Base-by-base conservation (phyloP, 2,113 vertebrate species). In the Chionis minor region DNA sequence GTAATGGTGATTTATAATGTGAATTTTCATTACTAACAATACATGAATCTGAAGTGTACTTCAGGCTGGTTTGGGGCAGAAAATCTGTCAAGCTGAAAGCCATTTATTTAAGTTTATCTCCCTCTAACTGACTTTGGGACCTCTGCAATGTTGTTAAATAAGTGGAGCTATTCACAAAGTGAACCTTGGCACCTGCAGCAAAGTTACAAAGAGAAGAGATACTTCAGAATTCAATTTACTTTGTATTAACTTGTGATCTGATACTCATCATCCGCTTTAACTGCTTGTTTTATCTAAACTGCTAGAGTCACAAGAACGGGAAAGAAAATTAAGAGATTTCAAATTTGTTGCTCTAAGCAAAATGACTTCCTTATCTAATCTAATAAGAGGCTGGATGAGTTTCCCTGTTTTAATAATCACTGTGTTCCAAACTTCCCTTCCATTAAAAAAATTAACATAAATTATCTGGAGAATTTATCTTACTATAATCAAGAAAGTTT, bases 291-390 rank as follows among this genome's bases (percentile, higher is more conserved):
- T 98, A 98, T 98, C 98, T 98, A 95, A 98, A 97, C 97, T 98
- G 90, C 96, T 98, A 93, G 84, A 98, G 97, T 97, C 97, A 98
- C 96, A 93, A 96, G 98, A 96, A 72, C 3, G 38, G 83, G 96
- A 96, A 95, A 96, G 97, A 98, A 98, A 98, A 98, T 98, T 96
- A 98, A 97, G 98, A 98, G 96, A 98, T 98, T 98, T 98, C 96
- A 97, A 98, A 97, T 98, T 97, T 98, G 97, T 98, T 98, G 97
- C 98, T 98, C 94, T 97, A 97, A 98, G 98, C 98, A 98, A 97
- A 98, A 98, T 97, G 40, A 97, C 97, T 98, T 98, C 94, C 97
- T 98, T 98, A 98, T 98, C 98, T 98, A 96, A 98, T 98, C 98
- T 98, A 98, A 97, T 97, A 97, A 98, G 97, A 96, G 95, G 65